Conservation (phyloP, 1,140 invertebrate species). For the Aradophagus sp. region DNA sequence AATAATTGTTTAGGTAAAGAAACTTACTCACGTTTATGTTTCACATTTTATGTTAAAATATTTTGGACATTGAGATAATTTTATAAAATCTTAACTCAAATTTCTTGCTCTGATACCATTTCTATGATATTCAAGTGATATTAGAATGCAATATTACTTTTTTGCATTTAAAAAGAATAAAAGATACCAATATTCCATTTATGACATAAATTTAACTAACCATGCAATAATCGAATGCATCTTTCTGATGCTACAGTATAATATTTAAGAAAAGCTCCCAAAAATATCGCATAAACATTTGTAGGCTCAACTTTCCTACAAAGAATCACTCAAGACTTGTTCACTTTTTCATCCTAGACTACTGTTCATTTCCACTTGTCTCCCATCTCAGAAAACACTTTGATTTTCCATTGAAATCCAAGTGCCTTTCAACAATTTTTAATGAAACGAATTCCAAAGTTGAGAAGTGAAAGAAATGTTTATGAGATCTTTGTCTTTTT, state of each 20-base stretch:
- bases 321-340: slow-evolving; percentile 8
- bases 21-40: too few species aligned
- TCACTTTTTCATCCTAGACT: not conserved
- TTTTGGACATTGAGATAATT: too few species aligned
- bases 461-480: slow-evolving; percentile 36
- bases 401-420: slow-evolving; percentile 42
- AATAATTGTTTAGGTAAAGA: too few species aligned
- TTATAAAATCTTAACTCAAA: too few species aligned
- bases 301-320: slow-evolving; percentile 35
- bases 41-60: too few species aligned
- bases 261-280: slow-evolving; percentile 12
- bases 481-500: slow-evolving; percentile 45
- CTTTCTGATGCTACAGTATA: slow-evolving; percentile 19
- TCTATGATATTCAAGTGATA: slow-evolving; percentile 14
- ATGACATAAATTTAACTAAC: slow-evolving; percentile 4
- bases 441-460: slow-evolving; percentile 47
- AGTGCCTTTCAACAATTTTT: slow-evolving; percentile 47
- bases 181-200: slow-evolving; percentile 6
- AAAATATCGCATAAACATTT: slow-evolving; percentile 40
- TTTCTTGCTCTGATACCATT: too few species aligned
- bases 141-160: slow-evolving; percentile 14
- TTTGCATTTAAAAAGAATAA: slow-evolving; percentile 12
- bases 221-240: slow-evolving; percentile 19
- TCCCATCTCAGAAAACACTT: slow-evolving; percentile 20
- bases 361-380: slow-evolving; percentile 4